Evolutionary conservation across 2,113 vertebrate species (phyloP).

Genomic region (Dolichotis patagonum): DNA sequence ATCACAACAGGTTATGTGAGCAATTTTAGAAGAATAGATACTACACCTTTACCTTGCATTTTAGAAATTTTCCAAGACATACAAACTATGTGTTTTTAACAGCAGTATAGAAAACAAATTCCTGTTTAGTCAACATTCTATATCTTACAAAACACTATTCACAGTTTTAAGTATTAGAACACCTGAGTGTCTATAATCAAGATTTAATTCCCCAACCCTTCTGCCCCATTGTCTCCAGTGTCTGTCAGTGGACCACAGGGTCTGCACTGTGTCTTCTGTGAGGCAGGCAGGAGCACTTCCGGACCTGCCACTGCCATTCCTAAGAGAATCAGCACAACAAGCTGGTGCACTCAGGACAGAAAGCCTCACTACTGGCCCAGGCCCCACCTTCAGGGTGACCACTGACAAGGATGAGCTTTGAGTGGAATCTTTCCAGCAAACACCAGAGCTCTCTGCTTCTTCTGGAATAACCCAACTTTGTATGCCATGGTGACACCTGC

Average conservation of each 20-base stretch:
- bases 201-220: background rate
- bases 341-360: background rate
- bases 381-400: background rate
- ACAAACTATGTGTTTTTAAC: background rate
- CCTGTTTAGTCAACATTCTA: background rate
- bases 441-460: background rate
- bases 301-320: background rate
- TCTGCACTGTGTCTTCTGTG: accelerated
- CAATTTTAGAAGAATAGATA: background rate
- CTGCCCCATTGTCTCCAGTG: background rate
- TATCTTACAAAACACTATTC: background rate
- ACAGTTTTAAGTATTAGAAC: background rate
- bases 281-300: background rate
- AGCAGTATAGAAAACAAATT: background rate
- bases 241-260: background rate
- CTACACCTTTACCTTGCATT: background rate
- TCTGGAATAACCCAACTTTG: background rate
- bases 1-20: background rate
- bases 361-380: accelerated
- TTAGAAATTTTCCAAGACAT: background rate
- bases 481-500: accelerated
- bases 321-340: background rate
- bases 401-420: background rate
- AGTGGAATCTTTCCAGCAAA: background rate
- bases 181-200: background rate